Conservation (phyloP, 1,140 invertebrate species). For the Agrypnia vestita region DNA sequence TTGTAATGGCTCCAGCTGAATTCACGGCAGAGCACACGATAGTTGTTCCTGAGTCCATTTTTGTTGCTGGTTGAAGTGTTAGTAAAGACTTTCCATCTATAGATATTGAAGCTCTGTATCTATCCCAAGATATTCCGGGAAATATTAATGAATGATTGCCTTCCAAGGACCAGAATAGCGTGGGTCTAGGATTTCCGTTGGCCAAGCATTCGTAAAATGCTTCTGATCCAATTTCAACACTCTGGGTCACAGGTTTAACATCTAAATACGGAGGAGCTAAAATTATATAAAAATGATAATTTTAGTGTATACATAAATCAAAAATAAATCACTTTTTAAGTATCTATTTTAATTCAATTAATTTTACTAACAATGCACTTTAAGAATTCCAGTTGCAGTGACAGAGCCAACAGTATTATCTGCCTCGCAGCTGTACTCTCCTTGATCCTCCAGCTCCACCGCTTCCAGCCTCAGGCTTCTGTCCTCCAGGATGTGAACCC, state of each 20-base stretch:
- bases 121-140: conserved; percentile 76
- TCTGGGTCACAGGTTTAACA: conserved; percentile 77
- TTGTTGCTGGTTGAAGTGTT: conserved; percentile 75
- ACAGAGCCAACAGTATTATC: conserved; percentile 88
- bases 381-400: conserved; percentile 85
- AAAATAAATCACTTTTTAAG: not conserved
- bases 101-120: conserved; percentile 76
- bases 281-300: conserved; percentile 62
- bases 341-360: not conserved
- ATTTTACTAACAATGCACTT: conserved; percentile 82
- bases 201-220: conserved; percentile 82
- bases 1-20: conserved; percentile 84
- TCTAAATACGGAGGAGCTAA: conserved; percentile 80
- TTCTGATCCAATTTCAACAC: conserved; percentile 77
- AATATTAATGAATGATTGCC: conserved; percentile 82
- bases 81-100: conserved; percentile 77
- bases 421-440: conserved; percentile 93
- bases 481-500: conserved; percentile 87
- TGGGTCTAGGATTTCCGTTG: conserved; percentile 79
- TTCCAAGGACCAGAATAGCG: conserved; percentile 86
- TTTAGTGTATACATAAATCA: not conserved
- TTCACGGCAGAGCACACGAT: conserved; percentile 89
- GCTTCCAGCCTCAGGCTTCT: conserved; percentile 84
- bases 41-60: conserved; percentile 78
- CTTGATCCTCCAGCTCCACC: conserved; percentile 85